Conservation (phyloP, 2,888 invertebrate species). For the Chaitophorus viminalis region DNA sequence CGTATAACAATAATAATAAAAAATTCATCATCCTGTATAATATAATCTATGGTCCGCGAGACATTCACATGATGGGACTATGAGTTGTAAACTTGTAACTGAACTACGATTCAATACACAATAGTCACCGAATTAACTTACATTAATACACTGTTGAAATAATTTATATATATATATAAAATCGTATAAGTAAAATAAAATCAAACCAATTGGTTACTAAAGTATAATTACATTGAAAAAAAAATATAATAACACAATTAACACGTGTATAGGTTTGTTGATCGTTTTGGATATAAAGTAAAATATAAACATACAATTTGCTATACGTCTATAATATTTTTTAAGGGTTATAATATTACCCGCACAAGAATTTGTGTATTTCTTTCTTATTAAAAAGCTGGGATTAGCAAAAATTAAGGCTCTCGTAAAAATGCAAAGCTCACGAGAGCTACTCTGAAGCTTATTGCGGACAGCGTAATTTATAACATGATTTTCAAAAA, state of each 20-base stretch:
- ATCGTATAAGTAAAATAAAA: background rate
- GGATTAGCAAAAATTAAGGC: constrained; percentile 5
- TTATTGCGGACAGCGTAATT: background rate
- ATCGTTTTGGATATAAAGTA: background rate
- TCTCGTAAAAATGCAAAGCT: constrained; percentile 42
- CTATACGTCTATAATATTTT: background rate
- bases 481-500: background rate
- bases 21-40: background rate
- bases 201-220: constrained; percentile 23
- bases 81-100: background rate
- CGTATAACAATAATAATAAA: constrained; percentile 12
- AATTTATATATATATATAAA: background rate
- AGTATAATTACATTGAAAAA: constrained; percentile 17
- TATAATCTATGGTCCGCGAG: background rate
- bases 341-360: background rate
- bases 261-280: background rate
- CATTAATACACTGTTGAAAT: background rate
- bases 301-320: background rate
- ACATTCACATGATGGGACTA: background rate
- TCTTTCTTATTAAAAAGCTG: constrained; percentile 8
- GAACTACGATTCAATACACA: background rate
- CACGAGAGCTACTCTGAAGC: background rate
- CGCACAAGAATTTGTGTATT: background rate
- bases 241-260: background rate
- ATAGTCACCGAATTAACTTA: background rate